These are phyloP conservation scores for Lampris incognitus DNA, from an alignment of 2,113 vertebrate genomes.

Conservation along the genomic window DNA sequence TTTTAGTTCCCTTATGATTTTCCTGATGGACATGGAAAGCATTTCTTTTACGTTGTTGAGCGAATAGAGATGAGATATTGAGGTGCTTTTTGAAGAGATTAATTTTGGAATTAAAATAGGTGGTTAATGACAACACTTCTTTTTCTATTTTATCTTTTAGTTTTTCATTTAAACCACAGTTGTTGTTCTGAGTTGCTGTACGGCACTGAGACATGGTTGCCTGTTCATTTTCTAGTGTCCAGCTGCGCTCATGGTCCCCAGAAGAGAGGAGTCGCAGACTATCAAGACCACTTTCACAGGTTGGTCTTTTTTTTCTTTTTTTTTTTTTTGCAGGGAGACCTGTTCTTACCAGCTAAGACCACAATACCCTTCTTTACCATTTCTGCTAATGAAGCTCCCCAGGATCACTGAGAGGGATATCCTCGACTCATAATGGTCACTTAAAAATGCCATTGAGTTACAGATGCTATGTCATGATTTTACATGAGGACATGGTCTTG, in stretches of 20 bases:
- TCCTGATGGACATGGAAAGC: too few species aligned
- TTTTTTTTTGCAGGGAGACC: background rate
- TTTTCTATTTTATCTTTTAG: background rate
- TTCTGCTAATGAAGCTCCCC: background rate
- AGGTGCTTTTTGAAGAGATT: too few species aligned
- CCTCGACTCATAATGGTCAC: background rate
- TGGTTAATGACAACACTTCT: too few species aligned
- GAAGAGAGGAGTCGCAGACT: constrained; percentile 78
- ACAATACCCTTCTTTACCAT: background rate
- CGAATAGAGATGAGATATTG: too few species aligned
- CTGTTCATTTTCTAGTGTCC: constrained; percentile 64
- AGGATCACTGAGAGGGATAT: background rate
- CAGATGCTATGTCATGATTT: constrained; percentile 14
- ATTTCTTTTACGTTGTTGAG: too few species aligned
- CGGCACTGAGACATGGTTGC: constrained; percentile 12
- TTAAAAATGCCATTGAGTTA: background rate
- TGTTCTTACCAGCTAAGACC: background rate
- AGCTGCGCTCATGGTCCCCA: constrained; percentile 78
- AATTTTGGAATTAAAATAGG: too few species aligned
- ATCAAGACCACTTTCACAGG: constrained; percentile 82
- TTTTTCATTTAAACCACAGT: background rate
- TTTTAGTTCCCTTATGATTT: too few species aligned
- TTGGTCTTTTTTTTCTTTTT: constrained; percentile 51
- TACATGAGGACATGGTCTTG: constrained; percentile 14
- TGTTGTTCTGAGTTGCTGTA: background rate